Percentiles rank a stretch among this genome's conserved stretches.
phyloP scores from a whole-genome alignment of 2,113 vertebrate species.

The Podarcis raffonei region DNA sequence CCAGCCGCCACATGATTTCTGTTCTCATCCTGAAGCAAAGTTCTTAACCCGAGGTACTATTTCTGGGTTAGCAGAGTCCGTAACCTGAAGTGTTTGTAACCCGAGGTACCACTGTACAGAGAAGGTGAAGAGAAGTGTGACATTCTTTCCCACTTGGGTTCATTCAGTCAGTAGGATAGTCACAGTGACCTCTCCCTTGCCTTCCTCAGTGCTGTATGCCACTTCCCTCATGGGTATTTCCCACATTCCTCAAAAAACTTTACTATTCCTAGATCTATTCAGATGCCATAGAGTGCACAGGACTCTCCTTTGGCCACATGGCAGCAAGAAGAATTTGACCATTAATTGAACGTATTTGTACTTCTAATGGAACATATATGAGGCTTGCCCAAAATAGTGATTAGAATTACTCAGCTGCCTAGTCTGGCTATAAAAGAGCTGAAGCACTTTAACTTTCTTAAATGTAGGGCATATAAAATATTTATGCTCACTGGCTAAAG shows the following conservation, averaged over 20 bases:
- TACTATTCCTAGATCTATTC: not conserved
- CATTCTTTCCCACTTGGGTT: not conserved
- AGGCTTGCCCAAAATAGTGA: slow-evolving; percentile 48
- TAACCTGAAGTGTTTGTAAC: no score
- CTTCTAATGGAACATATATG: slow-evolving; percentile 30
- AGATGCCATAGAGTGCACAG: no score
- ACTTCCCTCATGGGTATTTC: not conserved
- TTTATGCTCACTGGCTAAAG: slow-evolving; percentile 58
- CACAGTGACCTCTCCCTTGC: not conserved
- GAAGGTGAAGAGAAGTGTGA: not conserved
- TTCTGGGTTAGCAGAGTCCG: no score
- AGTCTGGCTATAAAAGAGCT: slow-evolving; percentile 54
- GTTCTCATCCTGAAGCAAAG: no score
- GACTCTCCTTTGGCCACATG: not conserved
- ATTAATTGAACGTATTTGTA: slow-evolving; percentile 49
- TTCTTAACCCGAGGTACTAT: no score
- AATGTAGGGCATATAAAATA: slow-evolving; percentile 63
- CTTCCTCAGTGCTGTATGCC: not conserved
- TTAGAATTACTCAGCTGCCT: slow-evolving; percentile 55
- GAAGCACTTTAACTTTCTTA: slow-evolving; percentile 54
- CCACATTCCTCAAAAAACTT: not conserved
- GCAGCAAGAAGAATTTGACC: slow-evolving; percentile 31
- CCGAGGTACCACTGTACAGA: not conserved
- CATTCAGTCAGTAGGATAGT: not conserved
- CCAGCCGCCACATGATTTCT: no score